A percentile compares a stretch with the other conserved stretches of the same genome.
These are phyloP conservation scores for Melopsittacus undulatus DNA, from an alignment of 2,797 vertebrate genomes.

Conservation along the genomic window DNA sequence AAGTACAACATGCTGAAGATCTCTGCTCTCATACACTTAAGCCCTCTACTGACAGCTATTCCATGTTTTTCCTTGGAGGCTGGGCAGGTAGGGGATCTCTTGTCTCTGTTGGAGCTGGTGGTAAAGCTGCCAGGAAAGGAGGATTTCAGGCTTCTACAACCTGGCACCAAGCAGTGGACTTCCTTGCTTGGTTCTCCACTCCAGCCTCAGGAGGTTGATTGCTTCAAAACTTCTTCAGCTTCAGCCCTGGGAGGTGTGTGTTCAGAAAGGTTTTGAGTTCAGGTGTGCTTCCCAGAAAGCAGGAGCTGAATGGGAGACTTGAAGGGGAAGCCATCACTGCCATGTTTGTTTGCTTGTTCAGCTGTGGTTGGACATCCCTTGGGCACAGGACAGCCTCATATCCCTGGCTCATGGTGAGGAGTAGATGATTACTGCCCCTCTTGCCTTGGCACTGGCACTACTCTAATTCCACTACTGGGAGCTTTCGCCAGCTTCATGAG, in stretches of 20 bases:
- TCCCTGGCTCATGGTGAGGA: neutral
- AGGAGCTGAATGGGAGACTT: neutral
- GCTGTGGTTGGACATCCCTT: neutral
- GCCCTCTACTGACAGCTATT: neutral
- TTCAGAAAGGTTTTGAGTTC: neutral
- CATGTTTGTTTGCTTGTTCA: neutral
- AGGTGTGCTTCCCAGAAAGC: neutral
- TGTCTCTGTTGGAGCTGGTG: neutral
- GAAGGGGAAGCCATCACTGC: neutral
- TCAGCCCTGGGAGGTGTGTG: neutral
- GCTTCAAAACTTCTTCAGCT: neutral
- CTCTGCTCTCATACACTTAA: neutral
- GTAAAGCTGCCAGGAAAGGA: neutral
- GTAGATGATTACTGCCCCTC: neutral
- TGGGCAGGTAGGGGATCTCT: neutral
- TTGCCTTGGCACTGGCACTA: neutral
- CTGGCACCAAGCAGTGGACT: fast-evolving
- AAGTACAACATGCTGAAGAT: neutral
- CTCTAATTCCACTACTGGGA: neutral
- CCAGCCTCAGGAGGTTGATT: neutral
- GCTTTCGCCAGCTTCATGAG: neutral
- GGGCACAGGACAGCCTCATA: neutral
- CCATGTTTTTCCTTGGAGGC: neutral
- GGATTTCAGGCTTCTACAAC: neutral
- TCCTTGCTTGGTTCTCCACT: neutral